phyloP scores from a whole-genome alignment of 2,113 vertebrate species.

The Macaca mulatta region DNA sequence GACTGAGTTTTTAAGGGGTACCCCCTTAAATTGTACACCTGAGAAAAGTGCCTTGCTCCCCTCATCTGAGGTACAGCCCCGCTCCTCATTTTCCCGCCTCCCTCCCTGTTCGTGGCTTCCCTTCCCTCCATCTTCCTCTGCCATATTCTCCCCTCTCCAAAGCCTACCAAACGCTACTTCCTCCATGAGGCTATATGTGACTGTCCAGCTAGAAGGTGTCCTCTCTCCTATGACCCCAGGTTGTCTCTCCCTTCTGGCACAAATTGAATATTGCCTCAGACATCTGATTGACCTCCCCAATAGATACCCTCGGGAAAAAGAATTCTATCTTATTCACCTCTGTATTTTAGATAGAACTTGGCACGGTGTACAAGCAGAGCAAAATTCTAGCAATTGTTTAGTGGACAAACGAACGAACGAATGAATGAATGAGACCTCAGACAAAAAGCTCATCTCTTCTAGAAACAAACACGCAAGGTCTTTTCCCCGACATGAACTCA shows the following conservation, averaged over 20 bases:
- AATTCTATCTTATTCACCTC: background rate
- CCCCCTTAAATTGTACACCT: background rate
- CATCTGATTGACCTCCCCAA: background rate
- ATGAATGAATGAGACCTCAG: background rate
- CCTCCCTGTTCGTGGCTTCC: background rate
- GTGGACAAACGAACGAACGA: background rate
- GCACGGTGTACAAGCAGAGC: background rate
- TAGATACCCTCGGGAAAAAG: background rate
- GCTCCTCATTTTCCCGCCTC: background rate
- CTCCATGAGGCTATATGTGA: background rate
- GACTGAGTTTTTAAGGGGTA: background rate
- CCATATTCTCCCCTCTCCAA: background rate
- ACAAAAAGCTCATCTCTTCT: background rate
- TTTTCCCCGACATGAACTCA: slow-evolving; percentile 62
- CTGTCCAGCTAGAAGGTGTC: background rate
- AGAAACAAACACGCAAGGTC: background rate
- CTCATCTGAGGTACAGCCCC: background rate
- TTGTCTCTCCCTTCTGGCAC: background rate
- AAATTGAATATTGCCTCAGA: background rate
- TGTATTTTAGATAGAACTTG: background rate
- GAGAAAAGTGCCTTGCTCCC: background rate
- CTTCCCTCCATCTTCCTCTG: background rate
- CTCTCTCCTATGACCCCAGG: background rate
- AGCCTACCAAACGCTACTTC: background rate
- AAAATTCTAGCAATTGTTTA: background rate